Evolutionary conservation across 2,888 invertebrate genomes (phyloP).

Genomic region (Pherbina coryleti): DNA sequence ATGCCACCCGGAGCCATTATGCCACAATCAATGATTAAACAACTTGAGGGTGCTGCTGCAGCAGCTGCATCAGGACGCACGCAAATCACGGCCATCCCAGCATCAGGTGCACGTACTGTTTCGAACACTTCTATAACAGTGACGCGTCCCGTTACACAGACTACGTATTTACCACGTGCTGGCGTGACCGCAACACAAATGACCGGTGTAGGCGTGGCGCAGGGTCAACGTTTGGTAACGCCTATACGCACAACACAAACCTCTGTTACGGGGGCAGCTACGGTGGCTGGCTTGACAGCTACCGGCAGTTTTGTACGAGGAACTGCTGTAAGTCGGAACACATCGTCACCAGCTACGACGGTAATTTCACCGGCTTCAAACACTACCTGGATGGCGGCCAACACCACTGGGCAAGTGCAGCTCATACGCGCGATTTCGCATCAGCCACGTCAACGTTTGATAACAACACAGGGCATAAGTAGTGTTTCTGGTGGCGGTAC

Average conservation of each 20-base stretch:
- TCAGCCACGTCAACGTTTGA: constrained; percentile 65
- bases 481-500: constrained; percentile 49
- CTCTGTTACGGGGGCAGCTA: constrained; percentile 52
- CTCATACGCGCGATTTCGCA: constrained; percentile 67
- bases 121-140: constrained; percentile 70
- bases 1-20: constrained; percentile 67
- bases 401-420: constrained; percentile 65
- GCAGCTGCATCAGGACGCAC: constrained; percentile 61
- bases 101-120: constrained; percentile 59
- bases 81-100: constrained; percentile 68
- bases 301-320: constrained; percentile 65
- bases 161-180: constrained; percentile 66
- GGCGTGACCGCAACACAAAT: constrained; percentile 66
- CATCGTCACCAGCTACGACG: constrained; percentile 65
- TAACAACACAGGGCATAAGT: constrained; percentile 62
- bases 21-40: constrained; percentile 72
- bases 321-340: constrained; percentile 57
- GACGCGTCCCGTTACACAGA: constrained; percentile 65
- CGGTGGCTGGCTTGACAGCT: constrained; percentile 57
- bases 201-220: constrained; percentile 54
- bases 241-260: constrained; percentile 65
- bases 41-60: constrained; percentile 66
- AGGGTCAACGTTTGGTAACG: constrained; percentile 63
- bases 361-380: constrained; percentile 66
- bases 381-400: constrained; percentile 67